Conservation (phyloP, 2,888 invertebrate species). For the Microctonus aethiopoides region DNA sequence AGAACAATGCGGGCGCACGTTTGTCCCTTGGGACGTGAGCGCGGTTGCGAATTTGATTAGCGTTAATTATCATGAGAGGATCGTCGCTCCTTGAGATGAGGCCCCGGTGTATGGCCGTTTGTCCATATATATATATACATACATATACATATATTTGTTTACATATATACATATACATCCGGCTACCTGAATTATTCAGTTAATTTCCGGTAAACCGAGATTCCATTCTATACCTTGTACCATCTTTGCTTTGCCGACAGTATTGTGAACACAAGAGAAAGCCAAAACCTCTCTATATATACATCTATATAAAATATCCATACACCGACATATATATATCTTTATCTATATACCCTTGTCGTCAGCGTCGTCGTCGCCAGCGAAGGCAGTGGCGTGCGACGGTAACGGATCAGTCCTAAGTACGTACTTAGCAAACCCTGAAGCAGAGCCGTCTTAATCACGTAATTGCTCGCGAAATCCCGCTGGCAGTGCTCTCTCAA, state of each 20-base stretch:
- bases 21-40: background rate
- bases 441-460: slow-evolving; percentile 55
- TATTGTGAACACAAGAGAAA: slow-evolving; percentile 17
- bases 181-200: slow-evolving; percentile 58
- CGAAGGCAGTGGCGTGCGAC: slow-evolving; percentile 34
- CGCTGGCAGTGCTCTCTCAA: slow-evolving; percentile 36
- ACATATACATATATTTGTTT: too few relatives aligned
- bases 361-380: background rate
- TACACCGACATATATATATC: too few relatives aligned
- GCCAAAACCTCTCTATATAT: background rate
- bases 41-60: slow-evolving; percentile 32
- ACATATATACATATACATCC: slow-evolving; percentile 1
- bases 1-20: slow-evolving; percentile 8
- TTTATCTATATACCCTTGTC: too few relatives aligned
- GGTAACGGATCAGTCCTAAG: slow-evolving; percentile 63
- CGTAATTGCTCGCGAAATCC: slow-evolving; percentile 66
- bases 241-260: slow-evolving; percentile 6
- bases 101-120: too few relatives aligned
- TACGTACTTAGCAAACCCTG: slow-evolving; percentile 63
- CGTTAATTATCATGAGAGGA: slow-evolving; percentile 30
- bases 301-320: slow-evolving; percentile 3
- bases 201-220: slow-evolving; percentile 48
- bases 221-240: slow-evolving; percentile 13
- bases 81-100: background rate
- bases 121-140: too few relatives aligned